phyloP scores from a whole-genome alignment of 2,797 vertebrate species.

The Leptatherina wallacei region DNA sequence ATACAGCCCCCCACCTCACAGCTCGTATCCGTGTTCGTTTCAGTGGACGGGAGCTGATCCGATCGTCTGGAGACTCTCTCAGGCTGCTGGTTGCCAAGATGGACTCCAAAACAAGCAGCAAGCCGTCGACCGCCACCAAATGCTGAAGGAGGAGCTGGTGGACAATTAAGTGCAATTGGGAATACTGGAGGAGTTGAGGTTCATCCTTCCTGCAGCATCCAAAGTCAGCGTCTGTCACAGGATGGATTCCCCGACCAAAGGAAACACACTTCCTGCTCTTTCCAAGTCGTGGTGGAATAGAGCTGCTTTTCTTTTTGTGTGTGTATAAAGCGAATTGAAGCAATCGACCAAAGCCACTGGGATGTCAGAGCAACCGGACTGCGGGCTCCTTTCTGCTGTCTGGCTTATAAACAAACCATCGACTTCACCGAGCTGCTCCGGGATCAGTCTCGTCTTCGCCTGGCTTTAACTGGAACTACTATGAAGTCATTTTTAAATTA shows the following conservation, averaged over 20 bases:
- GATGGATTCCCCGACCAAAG: slow-evolving; percentile 34
- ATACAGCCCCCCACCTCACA: neutral
- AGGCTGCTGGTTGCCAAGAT: slow-evolving; percentile 81
- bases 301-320: neutral
- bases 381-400: slow-evolving; percentile 33
- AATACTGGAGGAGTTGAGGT: slow-evolving; percentile 13
- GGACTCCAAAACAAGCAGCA: slow-evolving; percentile 46
- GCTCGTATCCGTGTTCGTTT: neutral
- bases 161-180: slow-evolving; percentile 33
- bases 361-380: slow-evolving; percentile 10
- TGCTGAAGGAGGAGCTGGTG: slow-evolving; percentile 58
- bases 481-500: slow-evolving; percentile 1
- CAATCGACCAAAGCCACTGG: slow-evolving; percentile 10
- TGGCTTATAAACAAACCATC: slow-evolving; percentile 37
- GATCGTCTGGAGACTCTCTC: slow-evolving; percentile 78
- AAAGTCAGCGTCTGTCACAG: slow-evolving; percentile 32
- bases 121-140: slow-evolving; percentile 50
- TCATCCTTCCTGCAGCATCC: slow-evolving; percentile 23
- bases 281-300: neutral
- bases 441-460: slow-evolving; percentile 10
- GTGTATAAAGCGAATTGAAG: slow-evolving; percentile 23
- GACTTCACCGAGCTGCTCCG: slow-evolving; percentile 1
- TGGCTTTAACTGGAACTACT: slow-evolving; percentile 38
- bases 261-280: slow-evolving; percentile 25
- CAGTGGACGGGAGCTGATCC: slow-evolving; percentile 84